Conservation (phyloP, 2,113 vertebrate species). For the Forbesichthys papilliferus region DNA sequence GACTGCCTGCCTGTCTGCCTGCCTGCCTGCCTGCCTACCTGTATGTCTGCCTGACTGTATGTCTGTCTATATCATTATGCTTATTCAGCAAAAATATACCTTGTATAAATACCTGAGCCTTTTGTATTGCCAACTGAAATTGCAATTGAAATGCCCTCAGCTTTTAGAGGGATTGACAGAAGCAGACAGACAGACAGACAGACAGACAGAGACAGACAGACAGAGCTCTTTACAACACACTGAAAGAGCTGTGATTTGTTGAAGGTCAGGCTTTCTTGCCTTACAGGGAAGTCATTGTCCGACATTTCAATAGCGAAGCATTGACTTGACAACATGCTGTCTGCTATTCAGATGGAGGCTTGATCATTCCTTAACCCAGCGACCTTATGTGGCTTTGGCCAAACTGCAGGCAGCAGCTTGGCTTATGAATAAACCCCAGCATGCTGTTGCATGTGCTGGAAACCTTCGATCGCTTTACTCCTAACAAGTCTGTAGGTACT, state of each 20-base stretch:
- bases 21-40: too few relatives aligned
- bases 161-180: too few relatives aligned
- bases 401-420: slow-evolving; percentile 70
- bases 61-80: too few relatives aligned
- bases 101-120: too few relatives aligned
- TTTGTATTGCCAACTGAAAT: too few relatives aligned
- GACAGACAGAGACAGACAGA: slow-evolving; percentile 29
- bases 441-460: slow-evolving; percentile 39
- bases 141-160: too few relatives aligned
- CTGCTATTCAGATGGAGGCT: slow-evolving; percentile 59
- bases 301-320: slow-evolving; percentile 66
- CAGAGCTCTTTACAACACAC: slow-evolving; percentile 21
- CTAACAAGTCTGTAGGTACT: background rate
- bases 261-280: slow-evolving; percentile 70
- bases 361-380: slow-evolving; percentile 58
- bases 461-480: slow-evolving; percentile 42
- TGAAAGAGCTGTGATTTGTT: slow-evolving; percentile 46
- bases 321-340: slow-evolving; percentile 68
- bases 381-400: slow-evolving; percentile 62
- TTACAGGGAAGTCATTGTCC: slow-evolving; percentile 63
- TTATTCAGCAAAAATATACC: too few relatives aligned
- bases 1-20: too few relatives aligned
- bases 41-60: too few relatives aligned
- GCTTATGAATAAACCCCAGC: slow-evolving; percentile 65
- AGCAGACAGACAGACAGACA: slow-evolving; percentile 19